These are phyloP conservation scores for Pterobdella sp. DNA, from an alignment of 2,888 invertebrate genomes.

Conservation along the genomic window DNA sequence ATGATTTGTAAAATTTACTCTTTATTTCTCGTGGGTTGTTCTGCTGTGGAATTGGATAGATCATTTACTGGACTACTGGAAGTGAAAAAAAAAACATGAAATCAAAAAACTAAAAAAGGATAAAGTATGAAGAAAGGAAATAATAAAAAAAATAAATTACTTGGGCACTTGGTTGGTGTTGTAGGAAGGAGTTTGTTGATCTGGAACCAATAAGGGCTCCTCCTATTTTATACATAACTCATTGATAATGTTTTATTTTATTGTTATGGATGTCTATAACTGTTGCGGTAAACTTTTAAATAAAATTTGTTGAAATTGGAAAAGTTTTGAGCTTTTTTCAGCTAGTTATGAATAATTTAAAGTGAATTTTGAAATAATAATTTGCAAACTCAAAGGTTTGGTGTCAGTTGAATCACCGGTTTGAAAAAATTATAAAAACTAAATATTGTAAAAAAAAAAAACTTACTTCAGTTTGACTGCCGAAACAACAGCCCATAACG, in stretches of 20 bases:
- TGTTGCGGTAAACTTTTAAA: too few species aligned
- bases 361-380: neutral
- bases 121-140: too few species aligned
- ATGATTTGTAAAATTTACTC: neutral
- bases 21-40: neutral
- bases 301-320: too few species aligned
- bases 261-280: too few species aligned
- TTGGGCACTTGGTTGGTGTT: neutral
- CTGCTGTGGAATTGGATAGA: neutral
- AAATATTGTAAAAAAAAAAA: neutral
- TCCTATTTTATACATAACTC: neutral
- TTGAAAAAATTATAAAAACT: neutral
- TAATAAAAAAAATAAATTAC: too few species aligned
- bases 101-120: neutral
- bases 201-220: neutral
- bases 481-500: slow-evolving; percentile 6
- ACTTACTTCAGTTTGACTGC: slow-evolving; percentile 4
- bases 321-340: too few species aligned
- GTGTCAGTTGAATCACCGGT: too few species aligned
- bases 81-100: neutral
- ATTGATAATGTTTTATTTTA: neutral
- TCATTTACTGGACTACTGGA: neutral
- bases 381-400: neutral
- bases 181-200: neutral
- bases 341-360: too few species aligned